Evolutionary conservation across 1,140 invertebrate species (phyloP), one percentile per base, ranked within the genome.

Genomic region (Tetragnatha versicolor): DNA sequence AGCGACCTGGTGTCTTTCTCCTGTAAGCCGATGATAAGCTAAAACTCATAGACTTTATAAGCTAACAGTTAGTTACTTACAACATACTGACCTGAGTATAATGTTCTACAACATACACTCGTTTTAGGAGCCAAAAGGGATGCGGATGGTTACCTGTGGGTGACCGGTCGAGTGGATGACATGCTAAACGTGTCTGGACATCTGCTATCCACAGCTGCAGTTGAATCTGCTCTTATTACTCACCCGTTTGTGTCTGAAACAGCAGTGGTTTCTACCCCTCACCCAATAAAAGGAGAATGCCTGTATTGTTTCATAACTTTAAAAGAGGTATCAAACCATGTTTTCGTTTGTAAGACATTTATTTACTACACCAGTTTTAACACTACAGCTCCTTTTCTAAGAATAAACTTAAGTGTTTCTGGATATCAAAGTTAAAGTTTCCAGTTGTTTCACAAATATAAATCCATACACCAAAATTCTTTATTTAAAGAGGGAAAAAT

Each of bases 141-240:
- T 85, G 89, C 91, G 14, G 97, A 99, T 86, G 97, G 97, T 2
- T 98, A 98, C 85, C 87, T 97, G 20, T 99, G 96, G 96, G 92
- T 99, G 25, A 98, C 97, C 2, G 97, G 97, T 0, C 90, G 97
- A 61, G 93, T 98, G 17, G 97, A 99, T 86, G 97, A 99, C 84
- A 96, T 99, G 94, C 87, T 99, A 61, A 99, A 99, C 86, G 96
- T 99, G 0, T 98, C 95, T 1, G 97, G 97, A 0, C 97, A 99
- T 88, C 87, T 99, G 22, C 92, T 99, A 89, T 97, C 95, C 69
- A 99, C 98, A 0, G 94, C 97, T 0, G 95, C 99, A 82, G 89
- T 90, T 20, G 97, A 99, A 87, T 93, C 93, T 14, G 93, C 95
- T 5, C 88, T 99, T 3, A 91, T 94, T 0, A 94, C 94, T 83